Conservation (phyloP, 1,140 invertebrate genomes). For the Mizuhopecten yessoensis region DNA sequence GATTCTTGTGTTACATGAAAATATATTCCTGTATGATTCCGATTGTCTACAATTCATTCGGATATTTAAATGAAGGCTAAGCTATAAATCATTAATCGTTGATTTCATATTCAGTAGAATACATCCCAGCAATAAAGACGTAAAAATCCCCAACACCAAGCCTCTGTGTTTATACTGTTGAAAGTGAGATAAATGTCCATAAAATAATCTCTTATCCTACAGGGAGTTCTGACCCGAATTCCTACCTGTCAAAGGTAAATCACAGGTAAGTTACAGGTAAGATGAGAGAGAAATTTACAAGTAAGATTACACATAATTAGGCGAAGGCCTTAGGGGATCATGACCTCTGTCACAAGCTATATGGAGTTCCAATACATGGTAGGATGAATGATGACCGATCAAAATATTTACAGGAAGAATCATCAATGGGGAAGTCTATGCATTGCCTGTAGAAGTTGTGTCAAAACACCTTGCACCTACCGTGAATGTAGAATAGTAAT, state of each 20-base stretch:
- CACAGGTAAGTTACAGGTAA: neutral
- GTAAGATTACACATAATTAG: constrained; percentile 39
- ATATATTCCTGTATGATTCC: neutral
- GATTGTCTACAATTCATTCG: neutral
- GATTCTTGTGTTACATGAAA: neutral
- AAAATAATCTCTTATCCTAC: neutral
- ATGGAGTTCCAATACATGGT: neutral
- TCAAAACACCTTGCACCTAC: no score
- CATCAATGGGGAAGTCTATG: neutral
- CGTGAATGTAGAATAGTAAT: no score
- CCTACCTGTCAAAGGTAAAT: constrained; percentile 24
- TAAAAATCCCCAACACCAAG: no score
- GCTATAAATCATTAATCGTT: neutral
- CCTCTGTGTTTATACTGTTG: neutral
- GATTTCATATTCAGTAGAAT: neutral
- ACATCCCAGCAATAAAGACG: neutral
- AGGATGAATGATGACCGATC: constrained; percentile 1
- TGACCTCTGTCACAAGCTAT: neutral
- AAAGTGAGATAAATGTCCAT: constrained; percentile 31
- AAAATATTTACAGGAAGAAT: constrained; percentile 18
- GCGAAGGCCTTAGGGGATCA: neutral
- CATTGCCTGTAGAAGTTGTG: no score
- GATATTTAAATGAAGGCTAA: neutral
- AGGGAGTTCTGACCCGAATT: neutral
- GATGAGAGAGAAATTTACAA: constrained; percentile 3